Evolutionary conservation across 2,888 invertebrate genomes (phyloP), one percentile per base, ranked within the genome.

Genomic region (Crocallis elinguaria): DNA sequence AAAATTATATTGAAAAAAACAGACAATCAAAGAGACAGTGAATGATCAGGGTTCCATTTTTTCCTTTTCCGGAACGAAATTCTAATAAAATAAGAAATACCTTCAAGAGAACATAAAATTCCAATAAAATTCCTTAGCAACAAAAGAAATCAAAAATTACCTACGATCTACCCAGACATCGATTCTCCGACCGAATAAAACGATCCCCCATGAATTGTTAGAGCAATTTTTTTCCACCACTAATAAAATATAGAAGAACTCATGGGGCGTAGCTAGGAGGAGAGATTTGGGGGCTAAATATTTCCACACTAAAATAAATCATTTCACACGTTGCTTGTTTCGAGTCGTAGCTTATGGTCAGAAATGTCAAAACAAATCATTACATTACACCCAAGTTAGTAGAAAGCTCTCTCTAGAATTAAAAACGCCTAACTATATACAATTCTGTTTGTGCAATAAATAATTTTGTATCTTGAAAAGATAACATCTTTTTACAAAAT

Each of bases 191-290:
- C 36, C 23, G 53, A 48, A 37, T 48, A 37, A 49, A 49, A 49
- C 33, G 43, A n/a, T 43, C 53, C 38, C 43, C 25, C 1, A 43
- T 14, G 53, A 38, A 54, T 48, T 38, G 43, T 49, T 43, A 12
- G 38, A 39, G 43, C 48, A 33, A 33, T 38, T 54, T 54, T 53
- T 54, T 53, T 38, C 17, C 27, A 19, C 33, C 48, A 54, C 48
- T 54, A 49, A 49, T 54, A 54, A 54, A 54, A 54, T 54, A 54
- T 54, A 54, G 53, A 48, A 48, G 33, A 54, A 38, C 33, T 27
- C 43, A 17, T 17, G 19, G 29, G 23, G 6, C 36, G 46, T 21
- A 52, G 3, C 19, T 5, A 52, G 52, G 41, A 5, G 1, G 23
- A 16, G 12, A 11, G 29, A 9, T 7, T 9, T 2, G 33, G 33